Evolutionary conservation across 2,888 invertebrate genomes (phyloP).

Genomic region (Macropis europaea): DNA sequence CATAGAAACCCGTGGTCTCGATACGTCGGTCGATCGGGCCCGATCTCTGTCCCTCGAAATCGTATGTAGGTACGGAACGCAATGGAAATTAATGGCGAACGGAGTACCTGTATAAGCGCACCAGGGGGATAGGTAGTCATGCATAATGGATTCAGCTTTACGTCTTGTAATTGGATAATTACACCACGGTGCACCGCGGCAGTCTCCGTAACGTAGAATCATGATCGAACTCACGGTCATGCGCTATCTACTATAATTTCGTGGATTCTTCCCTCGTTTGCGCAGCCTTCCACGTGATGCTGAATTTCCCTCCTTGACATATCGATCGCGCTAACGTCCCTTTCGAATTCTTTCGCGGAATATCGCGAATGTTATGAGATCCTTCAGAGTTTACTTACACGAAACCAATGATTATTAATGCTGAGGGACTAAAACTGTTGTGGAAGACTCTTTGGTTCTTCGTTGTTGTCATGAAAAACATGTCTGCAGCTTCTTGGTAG

Average conservation of each 20-base stretch:
- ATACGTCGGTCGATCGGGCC: conserved; percentile 6
- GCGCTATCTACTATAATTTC: conserved; percentile 50
- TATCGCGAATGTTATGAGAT: too few relatives aligned
- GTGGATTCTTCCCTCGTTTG: conserved; percentile 34
- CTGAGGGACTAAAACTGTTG: too few relatives aligned
- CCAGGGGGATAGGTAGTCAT: conserved; percentile 28
- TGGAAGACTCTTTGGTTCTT: too few relatives aligned
- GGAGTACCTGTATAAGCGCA: conserved; percentile 21
- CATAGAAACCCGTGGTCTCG: conserved; percentile 10
- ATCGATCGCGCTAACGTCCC: conserved; percentile 12
- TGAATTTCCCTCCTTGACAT: conserved; percentile 23
- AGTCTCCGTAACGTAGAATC: conserved; percentile 48
- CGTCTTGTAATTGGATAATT: conserved; percentile 63
- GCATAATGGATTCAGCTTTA: conserved; percentile 59
- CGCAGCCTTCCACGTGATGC: conserved; percentile 19
- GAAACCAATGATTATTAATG: too few relatives aligned
- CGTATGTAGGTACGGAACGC: conserved; percentile 36
- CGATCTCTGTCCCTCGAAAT: conserved; percentile 30
- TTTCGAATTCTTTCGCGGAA: conserved; percentile 18
- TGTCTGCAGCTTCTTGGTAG: too few relatives aligned
- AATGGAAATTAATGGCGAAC: conserved; percentile 54
- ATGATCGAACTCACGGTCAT: conserved; percentile 46
- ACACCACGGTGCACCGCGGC: conserved; percentile 16
- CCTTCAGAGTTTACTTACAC: too few relatives aligned
- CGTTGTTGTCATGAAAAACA: too few relatives aligned